Percentiles rank a stretch among this genome's conserved stretches.
Conservation (phyloP, 1,140 invertebrate genomes). For the Lordiphosa clarofinis region DNA sequence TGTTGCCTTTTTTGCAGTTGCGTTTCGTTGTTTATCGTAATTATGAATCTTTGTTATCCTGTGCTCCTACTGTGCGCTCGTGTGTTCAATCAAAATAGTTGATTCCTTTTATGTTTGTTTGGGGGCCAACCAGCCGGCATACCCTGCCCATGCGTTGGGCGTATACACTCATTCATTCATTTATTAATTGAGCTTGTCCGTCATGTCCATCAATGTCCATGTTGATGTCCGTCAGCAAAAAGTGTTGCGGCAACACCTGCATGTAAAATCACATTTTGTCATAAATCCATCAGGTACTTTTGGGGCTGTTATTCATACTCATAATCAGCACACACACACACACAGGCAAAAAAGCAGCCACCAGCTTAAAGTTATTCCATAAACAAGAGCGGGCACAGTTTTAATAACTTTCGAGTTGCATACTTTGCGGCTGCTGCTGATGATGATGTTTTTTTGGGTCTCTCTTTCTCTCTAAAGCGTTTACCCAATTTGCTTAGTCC, state of each 20-base stretch:
- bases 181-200: background rate
- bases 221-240: constrained; percentile 18
- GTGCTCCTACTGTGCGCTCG: constrained; percentile 19
- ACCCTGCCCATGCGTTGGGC: background rate
- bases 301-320: background rate
- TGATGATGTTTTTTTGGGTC: constrained; percentile 7
- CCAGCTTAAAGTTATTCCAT: constrained; percentile 16
- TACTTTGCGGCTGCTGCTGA: constrained; percentile 28
- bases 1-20: constrained; percentile 7
- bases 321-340: constrained; percentile 1
- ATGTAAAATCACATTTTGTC: constrained; percentile 38
- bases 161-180: no score
- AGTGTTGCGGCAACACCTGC: constrained; percentile 36
- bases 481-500: no score
- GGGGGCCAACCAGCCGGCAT: constrained; percentile 22
- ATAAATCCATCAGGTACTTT: constrained; percentile 30
- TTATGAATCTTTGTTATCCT: constrained; percentile 60
- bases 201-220: constrained; percentile 46
- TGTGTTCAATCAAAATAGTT: constrained; percentile 57
- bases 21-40: constrained; percentile 48
- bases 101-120: constrained; percentile 44
- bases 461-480: background rate
- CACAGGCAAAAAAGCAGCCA: constrained; percentile 11
- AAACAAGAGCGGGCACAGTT: constrained; percentile 45
- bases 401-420: constrained; percentile 49